Evolutionary conservation across 1,140 invertebrate species (phyloP), one percentile per base, ranked within the genome.

Genomic region (Heliconius hewitsoni): DNA sequence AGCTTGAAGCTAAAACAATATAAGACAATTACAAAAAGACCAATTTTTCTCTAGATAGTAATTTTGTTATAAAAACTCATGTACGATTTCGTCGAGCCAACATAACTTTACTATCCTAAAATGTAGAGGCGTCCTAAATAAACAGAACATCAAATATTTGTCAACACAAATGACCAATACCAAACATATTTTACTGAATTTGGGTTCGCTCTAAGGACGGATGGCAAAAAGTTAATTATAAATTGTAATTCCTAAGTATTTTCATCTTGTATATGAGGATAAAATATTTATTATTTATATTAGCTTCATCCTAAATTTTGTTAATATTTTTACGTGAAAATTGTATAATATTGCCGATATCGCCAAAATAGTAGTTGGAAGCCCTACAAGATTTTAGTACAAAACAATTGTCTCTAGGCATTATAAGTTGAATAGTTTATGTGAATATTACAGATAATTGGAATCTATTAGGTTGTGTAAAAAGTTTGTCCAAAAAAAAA

Each of bases 111-210:
- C 60, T 66, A 66, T 66, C 23, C 60, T 66, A 30, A 66, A 66
- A 66, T 66, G 27, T 66, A 30, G 60, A 30, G 27, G 13, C 27
- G 4, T 66, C 60, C 60, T 66, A 66, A 66, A 30, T 66, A 66
- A 66, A 66, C 60, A 66, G 27, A 30, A 66, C 30, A 66, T 66
- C 27, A 66, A 66, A 66, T 66, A 66, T 66, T 66, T 66, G 60
- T 66, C 60, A 66, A 66, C 60, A 66, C 27, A 66, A 66, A 66
- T 66, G 60, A 23, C 60, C 60, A 66, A 66, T 66, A 30, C 60
- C 60, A 66, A 66, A 66, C 60, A 66, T 30, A 66, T 66, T 66
- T 66, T 13, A 66, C 27, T 66, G 27, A 30, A 30, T 27, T 66
- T 23, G 60, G 60, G 60, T 30, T 0, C 60, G 23, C 23, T 16